A percentile compares a stretch with the other conserved stretches of the same genome.
These are phyloP conservation scores for Panthera uncia DNA, from an alignment of 2,113 vertebrate genomes.

Conservation along the genomic window DNA sequence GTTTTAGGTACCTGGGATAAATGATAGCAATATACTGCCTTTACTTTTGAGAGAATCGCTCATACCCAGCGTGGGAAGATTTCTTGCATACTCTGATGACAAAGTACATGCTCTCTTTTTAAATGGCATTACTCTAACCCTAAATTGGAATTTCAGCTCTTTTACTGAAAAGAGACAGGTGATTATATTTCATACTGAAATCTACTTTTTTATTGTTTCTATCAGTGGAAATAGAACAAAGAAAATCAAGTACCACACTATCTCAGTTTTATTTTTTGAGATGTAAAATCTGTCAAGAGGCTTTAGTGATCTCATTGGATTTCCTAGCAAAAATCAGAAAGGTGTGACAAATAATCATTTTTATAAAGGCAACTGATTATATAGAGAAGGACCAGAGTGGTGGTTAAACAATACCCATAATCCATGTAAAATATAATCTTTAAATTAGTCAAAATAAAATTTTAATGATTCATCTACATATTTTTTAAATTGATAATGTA, in stretches of 20 bases:
- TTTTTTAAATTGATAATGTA: constrained; percentile 31
- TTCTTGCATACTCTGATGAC: constrained; percentile 84
- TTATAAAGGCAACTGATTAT: constrained; percentile 18
- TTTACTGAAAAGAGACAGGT: constrained; percentile 77
- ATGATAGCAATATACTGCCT: constrained; percentile 75
- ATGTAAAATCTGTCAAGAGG: constrained; percentile 18
- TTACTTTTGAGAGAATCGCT: constrained; percentile 78
- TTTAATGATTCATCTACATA: constrained; percentile 21
- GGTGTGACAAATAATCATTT: not conserved
- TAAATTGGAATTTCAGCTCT: constrained; percentile 84
- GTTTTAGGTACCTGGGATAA: constrained; percentile 76
- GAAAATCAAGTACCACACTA: constrained; percentile 1
- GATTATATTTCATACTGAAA: constrained; percentile 6
- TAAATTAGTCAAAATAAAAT: constrained; percentile 28
- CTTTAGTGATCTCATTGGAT: constrained; percentile 38
- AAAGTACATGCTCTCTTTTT: constrained; percentile 82
- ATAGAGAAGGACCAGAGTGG: not conserved
- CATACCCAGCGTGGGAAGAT: constrained; percentile 78
- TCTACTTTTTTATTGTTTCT: not conserved
- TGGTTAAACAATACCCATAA: not conserved
- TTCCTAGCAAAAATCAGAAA: constrained; percentile 44
- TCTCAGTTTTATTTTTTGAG: constrained; percentile 47
- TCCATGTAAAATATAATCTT: not conserved
- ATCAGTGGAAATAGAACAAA: not conserved
- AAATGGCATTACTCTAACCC: constrained; percentile 81